phyloP scores from a whole-genome alignment of 2,113 vertebrate genomes.

The Perca schrenkii region DNA sequence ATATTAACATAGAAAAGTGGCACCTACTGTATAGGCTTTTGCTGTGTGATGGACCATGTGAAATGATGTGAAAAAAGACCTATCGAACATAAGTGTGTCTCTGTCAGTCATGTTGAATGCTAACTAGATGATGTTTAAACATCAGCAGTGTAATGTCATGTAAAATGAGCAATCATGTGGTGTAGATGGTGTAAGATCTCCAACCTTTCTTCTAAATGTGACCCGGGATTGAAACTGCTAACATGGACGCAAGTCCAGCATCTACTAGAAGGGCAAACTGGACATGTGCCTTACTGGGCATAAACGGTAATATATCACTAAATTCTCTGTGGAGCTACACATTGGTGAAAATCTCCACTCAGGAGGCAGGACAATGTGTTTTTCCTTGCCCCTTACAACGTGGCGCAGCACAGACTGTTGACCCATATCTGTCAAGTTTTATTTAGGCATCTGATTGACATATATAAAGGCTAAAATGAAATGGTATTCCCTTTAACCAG shows the following conservation, averaged over 20 bases:
- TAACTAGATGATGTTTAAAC: constrained; percentile 18
- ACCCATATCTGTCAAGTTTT: constrained; percentile 24
- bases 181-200: constrained; percentile 1
- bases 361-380: constrained; percentile 16
- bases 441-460: constrained; percentile 32
- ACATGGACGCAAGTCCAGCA: constrained; percentile 17
- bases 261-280: constrained; percentile 10
- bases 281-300: neutral
- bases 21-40: neutral
- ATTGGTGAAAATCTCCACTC: neutral
- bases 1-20: neutral
- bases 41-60: neutral
- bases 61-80: neutral
- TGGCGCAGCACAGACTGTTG: constrained; percentile 1
- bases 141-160: neutral
- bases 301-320: constrained; percentile 10
- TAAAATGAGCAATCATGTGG: neutral
- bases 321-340: constrained; percentile 36
- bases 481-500: constrained; percentile 51
- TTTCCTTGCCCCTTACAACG: constrained; percentile 16
- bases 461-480: constrained; percentile 75
- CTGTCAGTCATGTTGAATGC: constrained; percentile 2
- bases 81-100: neutral
- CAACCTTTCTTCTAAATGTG: constrained; percentile 5
- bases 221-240: neutral